Evolutionary conservation across 1,140 invertebrate species (phyloP).

Genomic region (Babylonia areolata): DNA sequence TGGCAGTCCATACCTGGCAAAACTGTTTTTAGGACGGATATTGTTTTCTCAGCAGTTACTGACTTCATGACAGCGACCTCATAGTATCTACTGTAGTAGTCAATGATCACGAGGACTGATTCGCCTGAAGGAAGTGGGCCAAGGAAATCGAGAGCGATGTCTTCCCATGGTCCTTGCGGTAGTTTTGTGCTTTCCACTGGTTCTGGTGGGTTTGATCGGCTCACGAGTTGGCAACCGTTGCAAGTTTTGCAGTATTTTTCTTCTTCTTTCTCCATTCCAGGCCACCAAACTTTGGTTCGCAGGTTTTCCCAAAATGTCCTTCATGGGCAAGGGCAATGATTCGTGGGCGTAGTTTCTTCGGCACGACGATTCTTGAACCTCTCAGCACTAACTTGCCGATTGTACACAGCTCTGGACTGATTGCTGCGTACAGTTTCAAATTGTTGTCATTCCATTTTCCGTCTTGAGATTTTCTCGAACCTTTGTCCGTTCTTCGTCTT

Average conservation of each 20-base stretch:
- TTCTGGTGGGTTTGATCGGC: constrained; percentile 34
- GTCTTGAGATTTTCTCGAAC: background rate
- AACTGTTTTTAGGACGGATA: constrained; percentile 37
- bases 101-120: constrained; percentile 43
- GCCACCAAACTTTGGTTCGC: constrained; percentile 54
- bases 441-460: constrained; percentile 14
- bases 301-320: constrained; percentile 46
- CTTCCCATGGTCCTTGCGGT: constrained; percentile 46
- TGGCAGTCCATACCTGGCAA: constrained; percentile 48
- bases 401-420: constrained; percentile 41
- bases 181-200: constrained; percentile 41
- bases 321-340: constrained; percentile 43
- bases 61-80: constrained; percentile 48
- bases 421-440: constrained; percentile 24
- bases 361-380: constrained; percentile 45
- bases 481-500: constrained; percentile 16
- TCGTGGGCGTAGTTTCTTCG: constrained; percentile 24
- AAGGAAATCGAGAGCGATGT: constrained; percentile 52
- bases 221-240: constrained; percentile 51
- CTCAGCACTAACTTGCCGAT: constrained; percentile 43
- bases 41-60: constrained; percentile 36
- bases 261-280: constrained; percentile 53
- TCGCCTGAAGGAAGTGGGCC: constrained; percentile 52
- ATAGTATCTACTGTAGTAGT: constrained; percentile 50
- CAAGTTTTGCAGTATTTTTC: constrained; percentile 48